phyloP scores from a whole-genome alignment of 2,113 vertebrate genomes.

The Physeter macrocephalus region DNA sequence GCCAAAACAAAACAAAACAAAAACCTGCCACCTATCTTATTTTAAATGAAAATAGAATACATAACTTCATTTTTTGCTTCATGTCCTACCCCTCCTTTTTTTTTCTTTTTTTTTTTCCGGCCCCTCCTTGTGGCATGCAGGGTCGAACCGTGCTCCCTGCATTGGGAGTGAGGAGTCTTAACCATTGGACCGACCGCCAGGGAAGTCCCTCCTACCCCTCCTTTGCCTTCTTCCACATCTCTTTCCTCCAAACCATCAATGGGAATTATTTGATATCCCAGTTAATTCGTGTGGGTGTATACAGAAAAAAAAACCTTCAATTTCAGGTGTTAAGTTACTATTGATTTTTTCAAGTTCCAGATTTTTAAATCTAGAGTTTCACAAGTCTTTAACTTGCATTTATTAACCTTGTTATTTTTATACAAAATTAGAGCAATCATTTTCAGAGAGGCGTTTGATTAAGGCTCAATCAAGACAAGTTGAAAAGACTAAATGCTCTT shows the following conservation, averaged over 20 bases:
- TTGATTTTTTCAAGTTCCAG: neutral
- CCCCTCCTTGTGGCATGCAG: neutral
- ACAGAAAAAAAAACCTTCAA: neutral
- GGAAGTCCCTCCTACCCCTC: neutral
- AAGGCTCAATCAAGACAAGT: neutral
- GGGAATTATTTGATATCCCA: neutral
- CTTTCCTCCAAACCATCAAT: neutral
- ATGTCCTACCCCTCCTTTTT: neutral
- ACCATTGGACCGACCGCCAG: neutral
- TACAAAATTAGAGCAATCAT: slow-evolving; percentile 13
- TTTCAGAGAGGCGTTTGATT: neutral
- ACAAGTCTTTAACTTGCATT: neutral
- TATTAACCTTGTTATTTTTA: slow-evolving; percentile 41
- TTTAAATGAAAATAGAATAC: slow-evolving; percentile 26
- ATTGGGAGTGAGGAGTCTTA: neutral
- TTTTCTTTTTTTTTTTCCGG: neutral
- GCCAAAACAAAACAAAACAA: neutral
- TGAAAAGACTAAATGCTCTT: neutral
- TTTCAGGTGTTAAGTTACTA: neutral
- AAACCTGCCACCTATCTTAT: neutral
- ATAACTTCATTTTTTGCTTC: neutral
- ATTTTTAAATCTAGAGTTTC: neutral
- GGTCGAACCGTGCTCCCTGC: neutral
- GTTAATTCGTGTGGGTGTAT: neutral
- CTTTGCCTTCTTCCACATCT: neutral